Conservation (phyloP, 2,797 vertebrate genomes). For the Phyllotis vaccarum region DNA sequence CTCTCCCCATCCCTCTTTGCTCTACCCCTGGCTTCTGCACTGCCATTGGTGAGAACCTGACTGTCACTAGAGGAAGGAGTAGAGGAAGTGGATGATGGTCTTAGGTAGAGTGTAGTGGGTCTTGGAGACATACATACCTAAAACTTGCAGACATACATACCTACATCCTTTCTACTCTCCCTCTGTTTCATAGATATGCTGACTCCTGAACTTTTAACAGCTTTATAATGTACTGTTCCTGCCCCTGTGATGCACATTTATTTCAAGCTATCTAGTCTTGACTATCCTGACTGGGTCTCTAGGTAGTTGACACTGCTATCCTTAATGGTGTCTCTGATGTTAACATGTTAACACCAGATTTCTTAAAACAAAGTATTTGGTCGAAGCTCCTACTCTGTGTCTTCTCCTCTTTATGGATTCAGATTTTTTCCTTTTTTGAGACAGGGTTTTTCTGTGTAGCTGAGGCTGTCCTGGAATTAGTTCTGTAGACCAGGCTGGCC, state of each 20-base stretch:
- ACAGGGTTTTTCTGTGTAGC: not conserved
- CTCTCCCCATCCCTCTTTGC: conserved; percentile 96
- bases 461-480: not conserved
- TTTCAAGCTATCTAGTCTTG: not conserved
- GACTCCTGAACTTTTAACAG: not conserved
- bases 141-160: not conserved
- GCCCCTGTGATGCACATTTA: not conserved
- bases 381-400: not conserved
- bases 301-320: not conserved
- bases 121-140: too few relatives aligned
- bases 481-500: not conserved
- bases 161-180: not conserved
- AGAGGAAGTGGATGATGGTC: not conserved
- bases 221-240: not conserved
- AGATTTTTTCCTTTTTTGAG: not conserved
- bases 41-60: conserved; percentile 91
- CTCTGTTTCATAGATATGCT: not conserved
- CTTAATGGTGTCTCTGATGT: not conserved
- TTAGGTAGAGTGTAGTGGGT: not conserved
- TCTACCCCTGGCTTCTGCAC: conserved; percentile 98
- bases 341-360: not conserved
- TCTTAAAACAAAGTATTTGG: not conserved
- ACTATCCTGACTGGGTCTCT: not conserved
- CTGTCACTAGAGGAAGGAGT: not conserved
- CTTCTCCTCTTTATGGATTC: not conserved